phyloP scores from a whole-genome alignment of 1,140 invertebrate genomes.

The Diachasmimorpha longicaudata region DNA sequence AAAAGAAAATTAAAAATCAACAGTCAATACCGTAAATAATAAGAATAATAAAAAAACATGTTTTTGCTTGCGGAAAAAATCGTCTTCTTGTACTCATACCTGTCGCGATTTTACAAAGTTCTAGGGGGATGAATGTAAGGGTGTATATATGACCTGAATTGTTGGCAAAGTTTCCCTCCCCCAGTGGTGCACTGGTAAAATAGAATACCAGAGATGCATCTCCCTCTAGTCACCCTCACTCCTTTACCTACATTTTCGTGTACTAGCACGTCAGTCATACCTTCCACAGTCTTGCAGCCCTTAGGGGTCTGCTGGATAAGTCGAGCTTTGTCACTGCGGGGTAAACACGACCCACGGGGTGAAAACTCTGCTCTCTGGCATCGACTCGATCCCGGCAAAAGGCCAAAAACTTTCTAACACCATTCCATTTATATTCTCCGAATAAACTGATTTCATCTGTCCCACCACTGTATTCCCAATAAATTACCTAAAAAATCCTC shows the following conservation, averaged over 20 bases:
- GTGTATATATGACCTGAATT: neutral
- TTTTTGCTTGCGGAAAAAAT: neutral
- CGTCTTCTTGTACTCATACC: neutral
- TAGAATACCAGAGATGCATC: neutral
- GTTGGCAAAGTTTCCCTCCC: neutral
- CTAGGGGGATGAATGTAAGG: neutral
- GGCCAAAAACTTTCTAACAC: constrained; percentile 1
- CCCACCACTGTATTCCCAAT: neutral
- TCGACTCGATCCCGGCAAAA: neutral
- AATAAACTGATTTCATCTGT: neutral
- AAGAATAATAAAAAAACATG: no score
- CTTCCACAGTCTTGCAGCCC: neutral
- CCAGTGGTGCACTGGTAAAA: neutral
- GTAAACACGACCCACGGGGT: constrained; percentile 26
- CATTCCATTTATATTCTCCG: neutral
- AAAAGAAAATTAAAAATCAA: no score
- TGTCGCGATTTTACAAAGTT: neutral
- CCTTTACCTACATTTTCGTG: neutral
- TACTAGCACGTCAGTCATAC: constrained; percentile 22
- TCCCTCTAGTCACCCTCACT: neutral
- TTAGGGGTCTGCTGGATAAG: constrained; percentile 5
- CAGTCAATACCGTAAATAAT: no score
- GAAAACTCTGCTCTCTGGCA: neutral
- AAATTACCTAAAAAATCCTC: neutral
- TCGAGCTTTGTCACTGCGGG: constrained; percentile 21